Conservation (phyloP, 2,888 invertebrate species). For the Abrostola tripartita region DNA sequence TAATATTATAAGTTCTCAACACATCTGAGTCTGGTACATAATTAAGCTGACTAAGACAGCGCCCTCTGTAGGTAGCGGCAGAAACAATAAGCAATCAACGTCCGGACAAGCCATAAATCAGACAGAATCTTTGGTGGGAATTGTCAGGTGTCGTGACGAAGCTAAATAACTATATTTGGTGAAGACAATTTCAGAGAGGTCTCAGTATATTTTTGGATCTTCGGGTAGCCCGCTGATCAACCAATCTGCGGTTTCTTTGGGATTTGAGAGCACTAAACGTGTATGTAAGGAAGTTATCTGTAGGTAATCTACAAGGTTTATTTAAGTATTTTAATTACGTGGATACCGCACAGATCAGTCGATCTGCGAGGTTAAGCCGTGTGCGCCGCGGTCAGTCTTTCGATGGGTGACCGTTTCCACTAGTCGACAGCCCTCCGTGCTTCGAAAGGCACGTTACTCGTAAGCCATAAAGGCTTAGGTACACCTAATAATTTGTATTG, state of each 20-base stretch:
- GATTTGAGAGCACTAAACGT: too few relatives aligned
- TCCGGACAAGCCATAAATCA: slow-evolving; percentile 62
- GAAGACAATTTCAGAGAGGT: slow-evolving; percentile 35
- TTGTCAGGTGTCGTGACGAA: slow-evolving; percentile 47
- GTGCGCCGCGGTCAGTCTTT: too few relatives aligned
- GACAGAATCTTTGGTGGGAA: slow-evolving; percentile 56
- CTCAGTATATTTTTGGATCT: slow-evolving; percentile 30
- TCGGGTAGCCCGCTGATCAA: too few relatives aligned
- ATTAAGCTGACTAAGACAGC: slow-evolving; percentile 45
- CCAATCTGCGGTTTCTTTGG: too few relatives aligned
- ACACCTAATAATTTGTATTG: background rate
- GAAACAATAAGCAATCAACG: slow-evolving; percentile 67
- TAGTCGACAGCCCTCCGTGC: too few relatives aligned
- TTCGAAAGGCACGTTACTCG: too few relatives aligned
- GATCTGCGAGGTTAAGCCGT: too few relatives aligned
- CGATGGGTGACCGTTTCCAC: too few relatives aligned
- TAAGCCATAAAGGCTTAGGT: background rate
- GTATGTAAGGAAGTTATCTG: too few relatives aligned
- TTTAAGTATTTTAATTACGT: too few relatives aligned
- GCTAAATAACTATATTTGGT: slow-evolving; percentile 49
- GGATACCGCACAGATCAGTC: too few relatives aligned
- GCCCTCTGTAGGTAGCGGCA: slow-evolving; percentile 25
- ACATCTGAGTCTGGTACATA: slow-evolving; percentile 12
- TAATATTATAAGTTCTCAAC: background rate
- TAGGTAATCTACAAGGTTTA: too few relatives aligned